Percentiles rank a stretch among this genome's conserved stretches.
Evolutionary conservation across 1,140 invertebrate genomes (phyloP).

Genomic region (Conopomorpha cramerella): DNA sequence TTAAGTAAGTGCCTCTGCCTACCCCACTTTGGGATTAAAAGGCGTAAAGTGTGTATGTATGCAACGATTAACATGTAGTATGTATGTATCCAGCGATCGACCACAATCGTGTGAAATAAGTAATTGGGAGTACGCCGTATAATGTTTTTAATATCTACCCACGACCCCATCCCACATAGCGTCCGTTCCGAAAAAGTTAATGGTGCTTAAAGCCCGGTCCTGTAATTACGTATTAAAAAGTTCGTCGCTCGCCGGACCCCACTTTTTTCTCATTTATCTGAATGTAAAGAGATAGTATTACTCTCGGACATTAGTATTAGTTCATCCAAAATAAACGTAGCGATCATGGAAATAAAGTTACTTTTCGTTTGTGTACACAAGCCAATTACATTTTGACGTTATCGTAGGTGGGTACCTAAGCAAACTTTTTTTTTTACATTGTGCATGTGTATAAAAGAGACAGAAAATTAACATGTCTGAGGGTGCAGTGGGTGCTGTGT

Average conservation of each 20-base stretch:
- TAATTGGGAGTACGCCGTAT: too few relatives aligned
- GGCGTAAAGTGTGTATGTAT: too few relatives aligned
- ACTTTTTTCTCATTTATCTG: constrained; percentile 55
- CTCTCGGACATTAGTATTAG: constrained; percentile 10
- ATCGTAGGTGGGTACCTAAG: constrained; percentile 37
- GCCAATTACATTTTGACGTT: constrained; percentile 45
- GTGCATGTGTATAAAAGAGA: constrained; percentile 22
- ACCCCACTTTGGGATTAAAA: too few relatives aligned
- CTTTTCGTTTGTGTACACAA: constrained; percentile 10
- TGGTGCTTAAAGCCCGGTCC: constrained; percentile 52
- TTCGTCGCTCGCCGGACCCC: constrained; percentile 44
- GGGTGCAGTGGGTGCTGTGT: constrained; percentile 7
- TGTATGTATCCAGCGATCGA: too few relatives aligned
- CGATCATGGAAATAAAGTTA: too few relatives aligned
- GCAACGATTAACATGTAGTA: too few relatives aligned
- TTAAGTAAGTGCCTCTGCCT: too few relatives aligned
- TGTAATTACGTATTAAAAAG: constrained; percentile 60
- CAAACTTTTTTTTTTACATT: constrained; percentile 25
- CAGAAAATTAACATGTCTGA: constrained; percentile 38
- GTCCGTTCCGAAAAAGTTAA: constrained; percentile 52
- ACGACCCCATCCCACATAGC: too few relatives aligned
- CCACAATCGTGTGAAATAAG: too few relatives aligned
- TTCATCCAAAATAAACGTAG: constrained; percentile 6
- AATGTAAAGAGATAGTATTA: constrained; percentile 49
- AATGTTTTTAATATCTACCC: too few relatives aligned